Base-by-base conservation (phyloP, 2,797 vertebrate genomes). In the Brachyalestes nurse region DNA sequence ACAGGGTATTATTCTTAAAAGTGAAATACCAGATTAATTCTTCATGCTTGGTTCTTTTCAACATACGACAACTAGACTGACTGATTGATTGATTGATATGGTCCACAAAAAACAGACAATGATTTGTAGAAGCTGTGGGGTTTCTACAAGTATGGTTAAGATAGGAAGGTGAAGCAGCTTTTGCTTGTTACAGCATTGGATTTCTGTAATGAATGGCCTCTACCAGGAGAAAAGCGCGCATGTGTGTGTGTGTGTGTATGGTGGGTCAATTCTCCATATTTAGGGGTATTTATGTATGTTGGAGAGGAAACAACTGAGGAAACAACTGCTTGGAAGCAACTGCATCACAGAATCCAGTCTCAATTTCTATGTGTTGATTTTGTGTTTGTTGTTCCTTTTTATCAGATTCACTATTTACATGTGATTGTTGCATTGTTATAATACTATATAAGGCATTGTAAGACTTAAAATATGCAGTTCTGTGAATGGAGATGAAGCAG, bases 131-230 rank as follows among this genome's bases (percentile, higher is more conserved):
- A 70, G 66, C 58, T 40, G 49, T 49, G 17, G n/a, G 17, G 42
- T 38, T 23, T n/a, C n/a, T 53, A 16, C 17, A 71, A n/a, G 64
- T 16, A n/a, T 80, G 25, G 12, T 75, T 71, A 62, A 49, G 47
- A 55, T 53, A 74, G 21, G 34, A 66, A 67, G 72, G 19, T 62
- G 40, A 45, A 23, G 49, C 74, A 80, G 66, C 21, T 47, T 42
- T 34, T 65, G 53, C 57, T 65, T 79, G 77, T 87, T 82, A 64
- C 58, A 75, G 34, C 71, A 62, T 70, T 79, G 77, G 72, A 76
- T 82, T 78, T 65, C 62, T 53, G 47, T 82, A 77, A 85, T 57
- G 34, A 70, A 85, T 84, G 64, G 76, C 42, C 64, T 67, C 76
- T 53, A 71, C 21, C 74, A 23, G 69, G 75, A 53, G 55, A 61